Base-by-base conservation (phyloP, 2,888 invertebrate species). In the Agrochola macilenta region DNA sequence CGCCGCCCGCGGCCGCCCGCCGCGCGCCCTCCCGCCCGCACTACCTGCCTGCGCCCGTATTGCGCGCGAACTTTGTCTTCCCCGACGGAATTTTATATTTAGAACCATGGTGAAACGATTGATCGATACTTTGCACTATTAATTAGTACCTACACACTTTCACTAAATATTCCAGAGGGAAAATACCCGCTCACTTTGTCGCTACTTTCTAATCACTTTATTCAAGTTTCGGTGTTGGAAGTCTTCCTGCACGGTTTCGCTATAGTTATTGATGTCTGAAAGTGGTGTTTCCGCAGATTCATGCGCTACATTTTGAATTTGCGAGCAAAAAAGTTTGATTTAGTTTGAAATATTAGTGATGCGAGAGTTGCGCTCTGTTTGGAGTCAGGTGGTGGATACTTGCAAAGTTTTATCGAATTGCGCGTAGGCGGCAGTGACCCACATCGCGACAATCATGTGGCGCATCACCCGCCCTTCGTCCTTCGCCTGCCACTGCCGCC, bases 31-130 rank as follows among this genome's bases (percentile, higher is more conserved):
- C 91, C 92, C 91, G 89, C 91, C 92, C 93, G 92, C 93, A 90
- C 91, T 92, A 92, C 92, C 94, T 90, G 92, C 95, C 91, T 90
- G 93, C 94, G 95, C 95, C 95, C 95, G 95, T 95, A 95, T 95
- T 96, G 96, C 96, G 96, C 96, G 96, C 96, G 95, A 96, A 96
- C 96, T 96, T 96, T 95, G 96, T 96, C 96, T 96, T 96, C 94
- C 95, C 95, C 94, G 92, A 94, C 94, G 94, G 94, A 95, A 96
- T 96, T 96, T 96, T 96, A 96, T 96, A 96, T 96, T 96, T 96
- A 96, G 96, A 96, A 94, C 94, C 96, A 95, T 95, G 95, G 95
- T 95, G 95, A 95, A 96, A 95, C 95, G 94, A 96, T 95, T 96
- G 95, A 96, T 96, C 96, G 94, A 96, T 96, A 96, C 95, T 96